phyloP scores from a whole-genome alignment of 2,113 vertebrate species.

The Burhinus oedicnemus region DNA sequence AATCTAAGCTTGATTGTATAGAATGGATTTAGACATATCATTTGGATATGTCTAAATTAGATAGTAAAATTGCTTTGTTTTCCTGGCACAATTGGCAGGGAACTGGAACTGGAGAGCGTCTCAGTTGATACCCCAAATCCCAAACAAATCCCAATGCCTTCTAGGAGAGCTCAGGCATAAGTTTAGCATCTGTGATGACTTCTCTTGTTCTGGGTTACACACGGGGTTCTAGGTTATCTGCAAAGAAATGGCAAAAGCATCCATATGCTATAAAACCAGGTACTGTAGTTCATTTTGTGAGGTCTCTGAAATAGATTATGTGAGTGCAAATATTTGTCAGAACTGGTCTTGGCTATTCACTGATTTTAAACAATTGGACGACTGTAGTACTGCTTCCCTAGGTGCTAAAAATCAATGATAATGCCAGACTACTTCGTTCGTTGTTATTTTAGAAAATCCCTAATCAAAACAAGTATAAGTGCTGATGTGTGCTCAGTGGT shows the following conservation, averaged over 20 bases:
- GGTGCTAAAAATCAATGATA: constrained; percentile 65
- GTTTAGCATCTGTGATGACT: not conserved
- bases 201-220: not conserved
- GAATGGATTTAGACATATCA: not conserved
- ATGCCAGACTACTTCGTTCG: constrained; percentile 52
- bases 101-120: not conserved
- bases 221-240: not conserved
- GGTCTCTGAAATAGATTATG: not conserved
- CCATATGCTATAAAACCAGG: not conserved
- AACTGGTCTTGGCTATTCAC: not conserved
- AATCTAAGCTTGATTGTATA: not conserved
- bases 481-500: constrained; percentile 32
- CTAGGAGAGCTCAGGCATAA: not conserved
- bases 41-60: not conserved
- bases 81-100: not conserved
- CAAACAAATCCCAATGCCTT: not conserved
- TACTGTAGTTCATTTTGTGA: not conserved
- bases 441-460: constrained; percentile 73
- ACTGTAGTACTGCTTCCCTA: not conserved
- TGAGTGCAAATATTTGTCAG: constrained; percentile 42
- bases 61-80: not conserved
- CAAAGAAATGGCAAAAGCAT: not conserved
- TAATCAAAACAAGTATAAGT: constrained; percentile 70
- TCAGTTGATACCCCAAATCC: not conserved
- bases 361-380: constrained; percentile 31